Conservation (phyloP, 2,797 vertebrate genomes). For the Hoplostethus mediterraneus region DNA sequence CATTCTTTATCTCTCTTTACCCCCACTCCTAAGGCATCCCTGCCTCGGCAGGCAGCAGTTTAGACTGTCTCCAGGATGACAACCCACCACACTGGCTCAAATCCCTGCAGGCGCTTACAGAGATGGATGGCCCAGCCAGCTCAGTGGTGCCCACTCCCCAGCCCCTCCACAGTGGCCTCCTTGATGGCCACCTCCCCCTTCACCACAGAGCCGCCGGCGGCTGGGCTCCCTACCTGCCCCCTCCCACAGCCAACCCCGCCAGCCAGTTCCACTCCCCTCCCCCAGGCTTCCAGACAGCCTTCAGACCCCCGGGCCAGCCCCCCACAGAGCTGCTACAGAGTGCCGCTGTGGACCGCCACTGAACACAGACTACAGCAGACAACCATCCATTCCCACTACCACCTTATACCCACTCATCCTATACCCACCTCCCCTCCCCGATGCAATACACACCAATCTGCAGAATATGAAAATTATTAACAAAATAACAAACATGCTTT, state of each 20-base stretch:
- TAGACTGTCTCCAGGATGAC: constrained; percentile 99
- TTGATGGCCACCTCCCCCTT: constrained; percentile 91
- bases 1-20: constrained; percentile 13
- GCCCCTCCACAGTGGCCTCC: constrained; percentile 87
- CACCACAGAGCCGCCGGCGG: constrained; percentile 96
- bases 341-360: constrained; percentile 97
- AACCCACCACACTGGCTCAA: constrained; percentile 99
- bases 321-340: constrained; percentile 99
- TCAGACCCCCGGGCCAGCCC: constrained; percentile 98
- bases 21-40: constrained; percentile 89
- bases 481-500: constrained; percentile 85
- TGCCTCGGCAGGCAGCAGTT: constrained; percentile 93
- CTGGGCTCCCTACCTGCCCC: constrained; percentile 92
- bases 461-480: constrained; percentile 85
- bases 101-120: constrained; percentile 98
- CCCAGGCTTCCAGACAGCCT: constrained; percentile 98
- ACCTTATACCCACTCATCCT: constrained; percentile 76
- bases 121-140: constrained; percentile 93
- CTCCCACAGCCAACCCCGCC: constrained; percentile 91
- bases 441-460: constrained; percentile 82
- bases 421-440: constrained; percentile 46
- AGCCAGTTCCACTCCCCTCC: constrained; percentile 96
- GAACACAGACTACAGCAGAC: constrained; percentile 86
- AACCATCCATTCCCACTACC: constrained; percentile 70
- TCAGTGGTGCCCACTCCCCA: constrained; percentile 84